phyloP scores from a whole-genome alignment of 2,113 vertebrate genomes.

The Diphyllodes magnificus region DNA sequence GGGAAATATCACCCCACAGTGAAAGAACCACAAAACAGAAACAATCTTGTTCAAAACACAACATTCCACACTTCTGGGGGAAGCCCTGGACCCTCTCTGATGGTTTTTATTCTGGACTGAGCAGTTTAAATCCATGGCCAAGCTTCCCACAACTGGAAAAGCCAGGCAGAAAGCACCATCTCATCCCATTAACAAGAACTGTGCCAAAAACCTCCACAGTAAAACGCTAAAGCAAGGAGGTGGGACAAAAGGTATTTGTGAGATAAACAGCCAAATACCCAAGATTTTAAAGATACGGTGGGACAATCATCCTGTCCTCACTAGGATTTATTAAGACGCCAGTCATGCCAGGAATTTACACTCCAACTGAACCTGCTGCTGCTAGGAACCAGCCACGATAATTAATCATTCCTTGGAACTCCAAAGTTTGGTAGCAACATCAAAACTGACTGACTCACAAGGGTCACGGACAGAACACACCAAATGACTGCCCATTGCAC shows the following conservation, averaged over 20 bases:
- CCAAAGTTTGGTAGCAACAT: not conserved
- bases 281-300: not conserved
- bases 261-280: not conserved
- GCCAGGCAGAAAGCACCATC: not conserved
- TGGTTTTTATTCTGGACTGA: not conserved
- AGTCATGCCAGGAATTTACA: not conserved
- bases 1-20: not conserved
- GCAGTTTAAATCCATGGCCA: not conserved
- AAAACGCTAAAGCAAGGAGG: not conserved
- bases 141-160: not conserved
- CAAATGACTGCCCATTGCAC: not conserved
- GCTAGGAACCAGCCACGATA: not conserved
- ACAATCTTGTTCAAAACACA: not conserved
- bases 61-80: not conserved
- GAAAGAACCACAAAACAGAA: not conserved
- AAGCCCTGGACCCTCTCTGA: not conserved
- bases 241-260: rapidly evolving
- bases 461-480: not conserved
- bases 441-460: not conserved
- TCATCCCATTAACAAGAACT: not conserved
- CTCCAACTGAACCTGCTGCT: not conserved
- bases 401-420: not conserved
- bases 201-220: not conserved
- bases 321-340: not conserved
- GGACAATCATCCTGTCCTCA: not conserved